Evolutionary conservation across 1,140 invertebrate species (phyloP).

Genomic region (Phenacoccus solenopsis): DNA sequence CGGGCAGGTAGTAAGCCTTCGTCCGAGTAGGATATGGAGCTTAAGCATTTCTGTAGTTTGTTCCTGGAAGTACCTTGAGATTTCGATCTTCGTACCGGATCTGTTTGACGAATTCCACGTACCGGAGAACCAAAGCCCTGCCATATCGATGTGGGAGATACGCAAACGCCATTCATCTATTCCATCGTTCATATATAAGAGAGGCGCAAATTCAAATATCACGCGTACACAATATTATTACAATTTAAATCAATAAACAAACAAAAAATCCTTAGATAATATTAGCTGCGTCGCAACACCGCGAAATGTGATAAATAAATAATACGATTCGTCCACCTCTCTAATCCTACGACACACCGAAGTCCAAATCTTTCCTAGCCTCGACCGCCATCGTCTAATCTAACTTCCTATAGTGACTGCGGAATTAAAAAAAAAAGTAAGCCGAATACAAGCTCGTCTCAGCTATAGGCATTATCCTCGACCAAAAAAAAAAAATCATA

Average conservation of each 20-base stretch:
- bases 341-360: too few species aligned
- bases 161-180: constrained; percentile 28
- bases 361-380: too few species aligned
- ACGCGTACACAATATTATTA: background rate
- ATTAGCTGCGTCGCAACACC: too few species aligned
- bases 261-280: too few species aligned
- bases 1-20: constrained; percentile 39
- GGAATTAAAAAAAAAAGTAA: background rate
- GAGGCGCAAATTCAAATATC: background rate
- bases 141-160: constrained; percentile 29
- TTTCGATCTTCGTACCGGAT: constrained; percentile 52
- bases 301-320: too few species aligned
- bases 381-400: too few species aligned
- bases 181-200: constrained; percentile 5
- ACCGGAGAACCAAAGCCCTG: constrained; percentile 29
- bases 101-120: constrained; percentile 23
- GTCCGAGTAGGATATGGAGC: constrained; percentile 60
- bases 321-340: too few species aligned
- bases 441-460: background rate
- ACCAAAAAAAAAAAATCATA: background rate
- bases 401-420: too few species aligned
- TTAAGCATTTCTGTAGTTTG: constrained; percentile 74
- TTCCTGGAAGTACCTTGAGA: constrained; percentile 68
- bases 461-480: too few species aligned
- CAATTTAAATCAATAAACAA: background rate